Conservation (phyloP, 1,140 invertebrate species). For the Radopholus similis region DNA sequence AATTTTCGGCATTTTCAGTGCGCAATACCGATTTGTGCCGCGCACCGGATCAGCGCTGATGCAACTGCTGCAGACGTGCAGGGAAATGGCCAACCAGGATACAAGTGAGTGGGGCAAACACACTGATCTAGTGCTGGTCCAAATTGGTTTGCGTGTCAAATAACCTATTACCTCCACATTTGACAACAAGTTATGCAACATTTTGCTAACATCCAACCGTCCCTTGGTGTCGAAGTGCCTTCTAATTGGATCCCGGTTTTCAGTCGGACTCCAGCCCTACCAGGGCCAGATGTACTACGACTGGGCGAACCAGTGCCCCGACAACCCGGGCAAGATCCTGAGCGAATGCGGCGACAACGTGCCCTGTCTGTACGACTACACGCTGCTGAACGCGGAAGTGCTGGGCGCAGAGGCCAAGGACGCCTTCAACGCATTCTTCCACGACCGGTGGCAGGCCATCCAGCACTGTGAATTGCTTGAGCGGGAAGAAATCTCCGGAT, state of each 20-base stretch:
- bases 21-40: conserved; percentile 42
- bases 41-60: conserved; percentile 29
- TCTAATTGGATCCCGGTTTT: conserved; percentile 16
- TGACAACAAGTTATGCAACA: too few species aligned
- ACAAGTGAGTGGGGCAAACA: background rate
- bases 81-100: conserved; percentile 36
- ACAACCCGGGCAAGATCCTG: conserved; percentile 54
- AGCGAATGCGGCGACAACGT: conserved; percentile 55
- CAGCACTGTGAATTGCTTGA: conserved; percentile 54
- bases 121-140: too few species aligned
- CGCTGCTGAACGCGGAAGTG: conserved; percentile 55
- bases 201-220: background rate
- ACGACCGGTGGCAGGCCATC: conserved; percentile 48
- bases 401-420: conserved; percentile 51
- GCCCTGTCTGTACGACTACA: conserved; percentile 55
- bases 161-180: too few species aligned
- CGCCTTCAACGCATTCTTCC: conserved; percentile 46
- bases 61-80: conserved; percentile 41
- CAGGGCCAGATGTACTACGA: conserved; percentile 43
- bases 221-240: background rate
- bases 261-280: conserved; percentile 53
- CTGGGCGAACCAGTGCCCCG: conserved; percentile 53
- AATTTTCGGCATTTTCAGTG: conserved; percentile 33
- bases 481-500: background rate
- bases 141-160: too few species aligned